Evolutionary conservation across 2,113 vertebrate genomes (phyloP).

Genomic region (Empidonax traillii): DNA sequence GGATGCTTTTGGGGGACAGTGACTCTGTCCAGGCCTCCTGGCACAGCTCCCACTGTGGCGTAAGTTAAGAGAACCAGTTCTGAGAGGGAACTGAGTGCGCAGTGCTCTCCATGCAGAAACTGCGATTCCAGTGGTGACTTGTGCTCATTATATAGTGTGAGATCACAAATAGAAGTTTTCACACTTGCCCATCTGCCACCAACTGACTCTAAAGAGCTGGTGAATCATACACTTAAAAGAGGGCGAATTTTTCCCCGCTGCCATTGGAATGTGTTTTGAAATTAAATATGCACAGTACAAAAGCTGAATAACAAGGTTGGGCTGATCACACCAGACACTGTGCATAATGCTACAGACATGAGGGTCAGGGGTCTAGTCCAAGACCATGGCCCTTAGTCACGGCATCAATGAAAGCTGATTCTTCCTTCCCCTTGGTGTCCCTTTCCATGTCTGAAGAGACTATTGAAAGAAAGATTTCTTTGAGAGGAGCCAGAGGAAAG

Average conservation of each 20-base stretch:
- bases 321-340: conserved; percentile 62
- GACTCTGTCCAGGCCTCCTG: neutral
- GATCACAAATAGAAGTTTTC: conserved; percentile 78
- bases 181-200: conserved; percentile 77
- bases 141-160: conserved; percentile 76
- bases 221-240: conserved; percentile 73
- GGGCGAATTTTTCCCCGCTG: conserved; percentile 53
- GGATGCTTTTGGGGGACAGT: neutral
- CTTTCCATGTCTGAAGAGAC: conserved; percentile 58
- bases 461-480: conserved; percentile 65
- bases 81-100: neutral
- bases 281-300: conserved; percentile 67
- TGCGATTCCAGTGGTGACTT: conserved; percentile 67
- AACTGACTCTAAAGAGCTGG: conserved; percentile 75
- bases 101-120: conserved; percentile 47
- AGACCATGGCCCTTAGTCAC: conserved; percentile 54
- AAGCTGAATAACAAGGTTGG: conserved; percentile 68
- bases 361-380: conserved; percentile 60
- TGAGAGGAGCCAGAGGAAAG: conserved; percentile 8
- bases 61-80: neutral
- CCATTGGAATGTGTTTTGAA: conserved; percentile 72
- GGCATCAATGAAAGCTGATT: conserved; percentile 66
- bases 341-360: conserved; percentile 67
- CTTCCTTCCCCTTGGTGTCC: conserved; percentile 59
- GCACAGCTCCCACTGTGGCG: neutral